Conservation (phyloP, 2,888 invertebrate species). For the Margaritifera margaritifera region DNA sequence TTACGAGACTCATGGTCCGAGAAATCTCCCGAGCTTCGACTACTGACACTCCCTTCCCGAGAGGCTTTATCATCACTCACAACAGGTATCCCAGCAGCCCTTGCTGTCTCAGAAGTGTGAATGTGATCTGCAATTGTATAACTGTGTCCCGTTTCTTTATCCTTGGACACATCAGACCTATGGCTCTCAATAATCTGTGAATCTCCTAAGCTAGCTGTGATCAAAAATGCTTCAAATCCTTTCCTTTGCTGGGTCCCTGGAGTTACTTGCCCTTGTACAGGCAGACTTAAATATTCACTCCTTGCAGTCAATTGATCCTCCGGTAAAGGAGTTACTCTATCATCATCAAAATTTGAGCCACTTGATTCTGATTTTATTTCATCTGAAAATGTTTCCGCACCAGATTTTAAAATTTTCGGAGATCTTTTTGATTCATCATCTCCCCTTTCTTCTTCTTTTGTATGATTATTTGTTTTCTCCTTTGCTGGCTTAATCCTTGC, state of each 20-base stretch:
- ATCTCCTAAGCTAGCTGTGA: constrained; percentile 28
- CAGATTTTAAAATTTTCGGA: not conserved
- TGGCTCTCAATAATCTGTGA: constrained; percentile 18
- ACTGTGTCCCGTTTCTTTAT: constrained; percentile 43
- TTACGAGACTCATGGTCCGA: constrained; percentile 69
- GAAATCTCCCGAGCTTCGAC: constrained; percentile 65
- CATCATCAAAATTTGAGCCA: constrained; percentile 31
- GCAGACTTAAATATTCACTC: constrained; percentile 7
- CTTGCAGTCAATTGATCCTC: constrained; percentile 31
- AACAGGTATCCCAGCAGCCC: constrained; percentile 67
- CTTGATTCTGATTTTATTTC: constrained; percentile 3
- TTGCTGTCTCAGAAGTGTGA: constrained; percentile 57
- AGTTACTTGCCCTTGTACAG: not conserved
- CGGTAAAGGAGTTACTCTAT: constrained; percentile 44
- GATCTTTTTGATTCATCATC: constrained; percentile 48
- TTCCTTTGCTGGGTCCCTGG: not conserved
- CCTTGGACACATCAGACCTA: constrained; percentile 30
- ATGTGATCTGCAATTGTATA: constrained; percentile 57
- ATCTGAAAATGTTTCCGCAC: no score
- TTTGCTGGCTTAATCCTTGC: constrained; percentile 78
- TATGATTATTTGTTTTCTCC: constrained; percentile 79
- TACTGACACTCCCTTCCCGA: constrained; percentile 60
- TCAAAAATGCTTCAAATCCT: constrained; percentile 35
- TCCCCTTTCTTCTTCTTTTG: constrained; percentile 82
- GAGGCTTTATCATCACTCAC: constrained; percentile 51